A percentile compares a stretch with the other conserved stretches of the same genome.
phyloP scores from a whole-genome alignment of 92 coral and sea anemone species.

The Muricea muricata region DNA sequence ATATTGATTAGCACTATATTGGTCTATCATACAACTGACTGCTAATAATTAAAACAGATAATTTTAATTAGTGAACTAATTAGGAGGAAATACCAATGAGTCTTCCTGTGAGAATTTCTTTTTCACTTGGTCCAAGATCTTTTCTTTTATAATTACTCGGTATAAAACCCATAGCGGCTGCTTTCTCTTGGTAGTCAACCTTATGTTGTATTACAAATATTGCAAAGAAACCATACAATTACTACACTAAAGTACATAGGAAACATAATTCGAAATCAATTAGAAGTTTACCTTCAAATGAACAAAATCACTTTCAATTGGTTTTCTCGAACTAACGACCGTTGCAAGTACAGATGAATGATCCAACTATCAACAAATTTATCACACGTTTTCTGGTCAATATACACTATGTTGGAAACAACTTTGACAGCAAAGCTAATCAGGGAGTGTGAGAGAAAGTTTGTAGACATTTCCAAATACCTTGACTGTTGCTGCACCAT shows the following conservation, averaged over 20 bases:
- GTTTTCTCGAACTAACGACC: conserved; percentile 73
- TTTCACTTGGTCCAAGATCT: conserved; percentile 76
- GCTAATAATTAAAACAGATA: no score
- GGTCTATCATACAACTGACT: no score
- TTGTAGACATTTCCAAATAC: no score
- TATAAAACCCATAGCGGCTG: conserved; percentile 85
- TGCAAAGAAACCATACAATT: no score
- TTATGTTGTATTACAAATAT: conserved; percentile 4
- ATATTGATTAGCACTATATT: no score
- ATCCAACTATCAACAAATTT: conserved; percentile 71
- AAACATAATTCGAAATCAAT: neutral
- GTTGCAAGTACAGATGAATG: conserved; percentile 85
- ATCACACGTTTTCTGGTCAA: no score
- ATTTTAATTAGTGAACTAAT: neutral
- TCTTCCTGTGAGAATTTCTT: conserved; percentile 84
- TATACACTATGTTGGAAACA: no score
- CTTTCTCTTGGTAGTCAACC: conserved; percentile 97
- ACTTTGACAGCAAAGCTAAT: no score
- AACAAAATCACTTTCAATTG: conserved; percentile 59
- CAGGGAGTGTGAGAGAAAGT: no score
- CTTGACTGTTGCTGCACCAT: conserved; percentile 80
- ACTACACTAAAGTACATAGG: no score
- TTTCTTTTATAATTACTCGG: conserved; percentile 79
- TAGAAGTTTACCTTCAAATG: conserved; percentile 73
- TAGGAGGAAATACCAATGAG: conserved; percentile 68